Conservation (phyloP, 2,113 vertebrate species). For the Perca flavescens region DNA sequence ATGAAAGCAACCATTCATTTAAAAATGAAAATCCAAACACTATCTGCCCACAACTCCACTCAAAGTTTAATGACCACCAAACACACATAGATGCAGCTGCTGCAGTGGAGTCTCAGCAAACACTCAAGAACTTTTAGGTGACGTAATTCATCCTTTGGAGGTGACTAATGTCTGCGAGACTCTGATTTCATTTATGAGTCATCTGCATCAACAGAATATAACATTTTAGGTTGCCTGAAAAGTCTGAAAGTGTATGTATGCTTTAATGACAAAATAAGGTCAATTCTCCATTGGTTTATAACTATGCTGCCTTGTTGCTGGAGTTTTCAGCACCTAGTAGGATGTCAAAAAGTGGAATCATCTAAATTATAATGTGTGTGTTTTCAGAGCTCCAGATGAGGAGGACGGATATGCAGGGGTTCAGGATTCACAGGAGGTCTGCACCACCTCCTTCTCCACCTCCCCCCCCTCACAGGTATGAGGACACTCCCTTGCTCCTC, state of each 20-base stretch:
- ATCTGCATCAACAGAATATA: neutral
- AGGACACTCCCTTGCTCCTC: neutral
- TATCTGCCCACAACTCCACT: neutral
- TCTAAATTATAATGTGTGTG: neutral
- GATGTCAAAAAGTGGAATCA: neutral
- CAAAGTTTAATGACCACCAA: neutral
- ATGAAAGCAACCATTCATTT: neutral
- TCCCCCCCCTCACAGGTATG: constrained; percentile 97
- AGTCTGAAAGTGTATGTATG: too few species aligned
- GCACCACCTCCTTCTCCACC: constrained; percentile 98
- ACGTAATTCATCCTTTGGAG: neutral
- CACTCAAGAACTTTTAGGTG: neutral
- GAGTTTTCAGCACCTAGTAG: neutral
- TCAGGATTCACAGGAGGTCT: constrained; percentile 98
- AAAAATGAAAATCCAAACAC: neutral
- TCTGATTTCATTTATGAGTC: neutral
- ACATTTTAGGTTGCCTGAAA: neutral
- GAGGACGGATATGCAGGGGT: constrained; percentile 90
- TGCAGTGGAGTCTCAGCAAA: neutral
- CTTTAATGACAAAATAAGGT: neutral
- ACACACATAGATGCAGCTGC: neutral
- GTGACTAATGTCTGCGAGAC: neutral
- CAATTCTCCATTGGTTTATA: neutral
- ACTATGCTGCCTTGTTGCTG: neutral
- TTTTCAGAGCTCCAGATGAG: constrained; percentile 85